Evolutionary conservation across 2,888 invertebrate genomes (phyloP), one percentile per base, ranked within the genome.

Genomic region (Hyalella azteca): DNA sequence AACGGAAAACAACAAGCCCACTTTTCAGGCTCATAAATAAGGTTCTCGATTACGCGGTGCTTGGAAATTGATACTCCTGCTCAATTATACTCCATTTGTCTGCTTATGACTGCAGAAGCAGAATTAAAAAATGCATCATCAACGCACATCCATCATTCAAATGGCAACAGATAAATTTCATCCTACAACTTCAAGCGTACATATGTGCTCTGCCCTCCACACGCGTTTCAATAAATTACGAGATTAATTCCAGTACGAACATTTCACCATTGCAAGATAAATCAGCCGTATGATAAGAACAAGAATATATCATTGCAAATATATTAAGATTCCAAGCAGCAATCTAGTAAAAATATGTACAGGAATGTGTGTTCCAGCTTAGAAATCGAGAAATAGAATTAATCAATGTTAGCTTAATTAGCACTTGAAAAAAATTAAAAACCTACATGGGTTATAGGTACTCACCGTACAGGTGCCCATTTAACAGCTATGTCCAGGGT

Each of bases 121-220:
- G 39, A 32, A 66, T 66, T 66, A 66, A 66, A 66, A 5, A 66
- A 36, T 66, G 39, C 66, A 11, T 66, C 66, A 66, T 66, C 36
- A 36, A 29, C 36, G 36, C n/a, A 22, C 66, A 66, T 66, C 66
- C 22, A 66, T 66, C 66, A 66, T 66, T 4, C 66, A n/a, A 36
- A 66, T 66, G 66, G 66, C 66, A 66, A 66, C 9, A 66, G 66
- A 66, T 66, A 36, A 36, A 66, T 36, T 66, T 36, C 66, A 15
- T 19, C 1, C n/a, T 36, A 66, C 66, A 66, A 66, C 66, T n/a
- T 66, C 36, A 9, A n/a, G n/a, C n/a, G n/a, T n/a, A n/a, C 36
- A 36, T 36, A 19, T 36, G 7, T 7, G 66, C 36, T 0, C 11
- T 66, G 66, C 36, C 32, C 19, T n/a, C 36, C 36, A 29, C 36